Evolutionary conservation across 2,797 vertebrate genomes (phyloP), one percentile per base, ranked within the genome.

Genomic region (Myotis planiceps): DNA sequence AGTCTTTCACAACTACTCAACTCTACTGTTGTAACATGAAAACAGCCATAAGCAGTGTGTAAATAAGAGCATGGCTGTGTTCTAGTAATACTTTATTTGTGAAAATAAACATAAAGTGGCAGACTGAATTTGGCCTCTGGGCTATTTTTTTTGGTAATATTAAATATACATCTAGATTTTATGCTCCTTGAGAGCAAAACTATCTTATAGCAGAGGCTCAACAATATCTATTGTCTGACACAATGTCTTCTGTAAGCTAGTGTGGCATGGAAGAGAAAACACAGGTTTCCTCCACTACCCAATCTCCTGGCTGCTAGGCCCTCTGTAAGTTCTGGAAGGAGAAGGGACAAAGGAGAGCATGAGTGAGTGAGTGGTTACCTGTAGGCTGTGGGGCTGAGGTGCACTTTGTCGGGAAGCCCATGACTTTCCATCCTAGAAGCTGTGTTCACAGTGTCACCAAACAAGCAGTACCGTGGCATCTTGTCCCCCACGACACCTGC

Each of bases 401-500:
- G 98, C 60, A 98, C 98, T 95, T 98, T 98, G 94, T 98, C 98
- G 4, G 98, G 98, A 75, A 99, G 68, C 13, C 98, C 99, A 0
- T 99, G 99, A 75, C 98, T 99, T 96, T 99, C 99, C 98, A 98
- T 99, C 65, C 98, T 97, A 29, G 98, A 99, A 51, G 98, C 98
- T 3, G 98, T 99, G 95, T 99, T 99, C 69, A 99, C 98, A 0
- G 98, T 98, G 86, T 99, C 98, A 65, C 98, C 99, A 95, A 99
- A 99, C 86, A 99, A 98, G 84, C 96, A 98, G 95, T 98, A 98
- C 3, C 99, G 98, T 0, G 98, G 98, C 98, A 99, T 99, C 98
- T 99, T 99, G 85, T 99, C 98, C 42, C 99, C 99, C 34, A 99
- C 98, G 13, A 98, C 98, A 19, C 98, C 98, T n/a, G 98, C 98